Percentiles rank a stretch among this genome's conserved stretches.
Conservation (phyloP, 2,888 invertebrate species). For the Mongoloraphidia duomilia region DNA sequence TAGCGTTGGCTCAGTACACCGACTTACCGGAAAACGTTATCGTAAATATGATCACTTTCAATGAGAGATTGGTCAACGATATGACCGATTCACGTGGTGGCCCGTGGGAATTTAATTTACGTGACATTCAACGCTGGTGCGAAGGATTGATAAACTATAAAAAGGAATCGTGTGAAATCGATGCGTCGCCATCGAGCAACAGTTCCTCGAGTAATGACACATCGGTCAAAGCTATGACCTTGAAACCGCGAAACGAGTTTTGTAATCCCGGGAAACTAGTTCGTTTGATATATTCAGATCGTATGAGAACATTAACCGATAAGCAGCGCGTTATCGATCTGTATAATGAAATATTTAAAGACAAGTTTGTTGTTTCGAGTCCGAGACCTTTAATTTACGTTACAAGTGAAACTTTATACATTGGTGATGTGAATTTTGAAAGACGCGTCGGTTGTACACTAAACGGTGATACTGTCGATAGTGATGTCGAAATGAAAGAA, state of each 20-base stretch:
- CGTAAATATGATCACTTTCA: constrained; percentile 63
- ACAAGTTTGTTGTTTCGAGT: constrained; percentile 34
- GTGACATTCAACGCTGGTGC: constrained; percentile 91
- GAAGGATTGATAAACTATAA: constrained; percentile 46
- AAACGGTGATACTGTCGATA: constrained; percentile 11
- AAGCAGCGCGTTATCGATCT: constrained; percentile 47
- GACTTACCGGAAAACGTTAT: constrained; percentile 43
- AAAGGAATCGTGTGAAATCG: constrained; percentile 12
- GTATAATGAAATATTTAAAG: constrained; percentile 31
- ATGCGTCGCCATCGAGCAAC: background rate
- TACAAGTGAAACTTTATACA: constrained; percentile 38
- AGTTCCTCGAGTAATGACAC: background rate
- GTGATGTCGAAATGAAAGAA: too few species aligned
- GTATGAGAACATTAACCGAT: constrained; percentile 72
- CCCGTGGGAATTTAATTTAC: constrained; percentile 94
- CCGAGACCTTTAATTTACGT: constrained; percentile 42
- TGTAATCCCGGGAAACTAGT: constrained; percentile 46
- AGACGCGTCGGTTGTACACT: constrained; percentile 27
- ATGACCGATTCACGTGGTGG: constrained; percentile 56
- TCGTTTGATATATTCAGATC: constrained; percentile 68
- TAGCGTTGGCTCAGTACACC: constrained; percentile 51
- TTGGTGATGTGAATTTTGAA: constrained; percentile 47
- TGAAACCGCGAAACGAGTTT: constrained; percentile 7
- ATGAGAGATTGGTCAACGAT: constrained; percentile 48
- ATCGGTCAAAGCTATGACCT: background rate